Conservation (phyloP, 2,113 vertebrate species). For the Piaya cayana region DNA sequence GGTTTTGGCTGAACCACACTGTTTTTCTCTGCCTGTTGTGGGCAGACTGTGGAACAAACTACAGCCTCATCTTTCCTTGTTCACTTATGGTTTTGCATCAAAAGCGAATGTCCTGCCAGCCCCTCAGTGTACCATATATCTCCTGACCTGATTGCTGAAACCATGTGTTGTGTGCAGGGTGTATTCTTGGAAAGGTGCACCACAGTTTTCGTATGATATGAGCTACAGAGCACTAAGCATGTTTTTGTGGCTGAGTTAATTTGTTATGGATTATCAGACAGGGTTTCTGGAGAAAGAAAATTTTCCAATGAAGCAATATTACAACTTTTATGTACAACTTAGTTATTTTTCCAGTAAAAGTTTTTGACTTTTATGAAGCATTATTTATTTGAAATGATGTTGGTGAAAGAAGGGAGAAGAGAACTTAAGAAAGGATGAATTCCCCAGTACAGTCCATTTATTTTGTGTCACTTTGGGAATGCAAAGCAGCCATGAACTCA, state of each 20-base stretch:
- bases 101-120: not conserved
- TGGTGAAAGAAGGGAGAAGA: not conserved
- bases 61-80: not conserved
- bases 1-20: constrained; percentile 15
- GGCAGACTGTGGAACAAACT: not conserved
- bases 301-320: not conserved
- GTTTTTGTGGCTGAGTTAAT: constrained; percentile 23
- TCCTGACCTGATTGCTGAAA: not conserved
- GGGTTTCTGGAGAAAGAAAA: not conserved
- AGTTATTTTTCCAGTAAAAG: not conserved
- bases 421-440: not conserved
- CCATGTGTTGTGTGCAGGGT: too few relatives aligned
- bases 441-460: not conserved
- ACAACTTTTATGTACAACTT: not conserved
- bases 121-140: not conserved
- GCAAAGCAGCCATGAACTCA: not conserved
- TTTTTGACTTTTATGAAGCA: not conserved
- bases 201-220: not conserved
- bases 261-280: not conserved
- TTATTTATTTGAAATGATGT: not conserved
- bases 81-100: not conserved
- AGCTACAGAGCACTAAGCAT: not conserved
- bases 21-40: constrained; percentile 22
- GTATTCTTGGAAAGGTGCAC: not conserved
- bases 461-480: not conserved